Evolutionary conservation across 2,113 vertebrate species (phyloP).

Genomic region (Tychaedon coryphoeus): DNA sequence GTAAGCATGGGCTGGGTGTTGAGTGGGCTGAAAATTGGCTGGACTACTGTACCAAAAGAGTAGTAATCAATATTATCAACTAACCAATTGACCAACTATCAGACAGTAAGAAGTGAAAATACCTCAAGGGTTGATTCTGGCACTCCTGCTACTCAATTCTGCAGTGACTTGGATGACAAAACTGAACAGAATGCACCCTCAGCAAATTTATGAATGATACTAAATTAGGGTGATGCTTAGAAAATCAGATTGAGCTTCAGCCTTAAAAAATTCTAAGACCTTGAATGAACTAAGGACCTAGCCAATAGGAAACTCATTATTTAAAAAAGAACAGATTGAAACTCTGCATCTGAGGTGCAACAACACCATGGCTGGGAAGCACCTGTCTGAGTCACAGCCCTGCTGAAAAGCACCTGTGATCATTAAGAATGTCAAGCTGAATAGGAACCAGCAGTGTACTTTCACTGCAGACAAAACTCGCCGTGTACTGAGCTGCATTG

Average conservation of each 20-base stretch:
- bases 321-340: not conserved
- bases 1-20: not conserved
- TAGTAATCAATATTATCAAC: not conserved
- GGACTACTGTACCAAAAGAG: not conserved
- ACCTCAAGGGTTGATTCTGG: not conserved
- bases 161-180: not conserved
- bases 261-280: not conserved
- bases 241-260: not conserved
- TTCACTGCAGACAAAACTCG: not conserved
- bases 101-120: not conserved
- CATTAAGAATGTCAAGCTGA: not conserved
- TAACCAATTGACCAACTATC: not conserved
- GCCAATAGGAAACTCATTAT: not conserved
- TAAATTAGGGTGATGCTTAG: not conserved
- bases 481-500: fast-evolving
- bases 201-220: not conserved
- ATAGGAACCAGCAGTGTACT: not conserved
- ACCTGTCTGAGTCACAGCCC: not conserved
- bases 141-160: not conserved
- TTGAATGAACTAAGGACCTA: not conserved
- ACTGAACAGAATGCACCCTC: not conserved
- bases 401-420: not conserved
- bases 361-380: not conserved
- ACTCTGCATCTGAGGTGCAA: not conserved
- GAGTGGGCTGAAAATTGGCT: not conserved